Base-by-base conservation (phyloP, 2,113 vertebrate species). In the Macquaria ambigua region DNA sequence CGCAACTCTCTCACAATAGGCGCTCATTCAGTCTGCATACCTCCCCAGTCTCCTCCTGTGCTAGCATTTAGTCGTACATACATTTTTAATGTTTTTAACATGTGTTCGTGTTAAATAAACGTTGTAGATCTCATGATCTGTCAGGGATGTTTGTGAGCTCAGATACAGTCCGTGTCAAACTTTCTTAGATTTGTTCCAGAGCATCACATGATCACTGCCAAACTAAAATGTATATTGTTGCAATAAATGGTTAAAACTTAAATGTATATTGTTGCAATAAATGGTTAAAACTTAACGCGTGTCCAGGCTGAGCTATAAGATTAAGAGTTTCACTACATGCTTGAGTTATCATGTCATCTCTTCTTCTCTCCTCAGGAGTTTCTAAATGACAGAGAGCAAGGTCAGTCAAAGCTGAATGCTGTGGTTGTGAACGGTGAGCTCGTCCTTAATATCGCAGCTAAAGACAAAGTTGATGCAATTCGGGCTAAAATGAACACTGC, bases 401-500 rank as follows among this genome's bases (percentile, higher is more conserved):
- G 98, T 0, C 98, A 99, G 81, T 95, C 96, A 15, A 97, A 98
- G 84, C 90, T 99, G 62, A 98, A 97, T n/a, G 84, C 89, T 9
- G 93, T 98, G 83, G 74, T 95, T 6, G 95, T 95, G 34, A 97
- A 96, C 86, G 97, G 96, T 43, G 98, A 98, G 48, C 94, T 98
- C 3, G 76, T 99, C 77, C 95, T 87, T 46, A 92, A 92, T 69
- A 72, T 98, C 55, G 85, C 97, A 79, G 88, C 93, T 18, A 92
- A 96, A 72, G 98, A 99, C 82, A 97, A 96, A 89, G 94, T 94
- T 3, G 95, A 97, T 63, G 89, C 91, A 11, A 89, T 98, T 81
- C 95, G 88, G 56, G 93, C 94, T 66, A 99, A 99, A 93, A 93
- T 93, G 58, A 89, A 82, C 79, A 83, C 91, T 0, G 96, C 97